phyloP scores from a whole-genome alignment of 1,140 invertebrate genomes.

The Drosophila ogumai region DNA sequence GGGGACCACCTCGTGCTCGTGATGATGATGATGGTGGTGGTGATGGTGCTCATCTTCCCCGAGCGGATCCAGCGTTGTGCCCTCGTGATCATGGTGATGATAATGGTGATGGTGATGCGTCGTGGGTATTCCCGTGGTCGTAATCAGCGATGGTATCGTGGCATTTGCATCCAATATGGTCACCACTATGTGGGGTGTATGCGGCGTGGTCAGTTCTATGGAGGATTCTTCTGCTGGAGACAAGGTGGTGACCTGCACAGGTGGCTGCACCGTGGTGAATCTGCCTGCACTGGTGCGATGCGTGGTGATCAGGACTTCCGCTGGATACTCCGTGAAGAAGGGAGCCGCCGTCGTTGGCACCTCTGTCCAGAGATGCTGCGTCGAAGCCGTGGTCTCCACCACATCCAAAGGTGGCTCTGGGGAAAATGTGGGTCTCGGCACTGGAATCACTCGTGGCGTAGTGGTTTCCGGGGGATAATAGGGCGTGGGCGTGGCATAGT shows the following conservation, averaged over 20 bases:
- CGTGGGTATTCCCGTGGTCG: conserved; percentile 24
- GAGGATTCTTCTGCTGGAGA: conserved; percentile 34
- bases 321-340: conserved; percentile 85
- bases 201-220: conserved; percentile 43
- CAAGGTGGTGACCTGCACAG: conserved; percentile 35
- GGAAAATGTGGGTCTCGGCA: conserved; percentile 35
- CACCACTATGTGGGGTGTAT: conserved; percentile 63
- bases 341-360: conserved; percentile 85
- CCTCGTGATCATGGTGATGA: conserved; percentile 35
- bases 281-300: conserved; percentile 66
- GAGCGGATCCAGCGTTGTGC: conserved; percentile 29
- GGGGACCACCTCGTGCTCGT: conserved; percentile 25
- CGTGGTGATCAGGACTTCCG: conserved; percentile 70
- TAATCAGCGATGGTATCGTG: conserved; percentile 16
- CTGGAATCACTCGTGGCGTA: conserved; percentile 23
- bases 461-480: conserved; percentile 41
- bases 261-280: conserved; percentile 68
- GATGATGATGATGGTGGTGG: conserved; percentile 43
- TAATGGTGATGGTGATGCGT: conserved; percentile 48
- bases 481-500: conserved; percentile 60
- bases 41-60: conserved; percentile 47
- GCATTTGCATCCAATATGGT: conserved; percentile 54
- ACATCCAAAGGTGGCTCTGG: conserved; percentile 30
- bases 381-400: conserved; percentile 60
- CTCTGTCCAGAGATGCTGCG: conserved; percentile 67